These are phyloP conservation scores for Drosophila asahinai DNA, from an alignment of 1,140 invertebrate genomes.

Conservation along the genomic window DNA sequence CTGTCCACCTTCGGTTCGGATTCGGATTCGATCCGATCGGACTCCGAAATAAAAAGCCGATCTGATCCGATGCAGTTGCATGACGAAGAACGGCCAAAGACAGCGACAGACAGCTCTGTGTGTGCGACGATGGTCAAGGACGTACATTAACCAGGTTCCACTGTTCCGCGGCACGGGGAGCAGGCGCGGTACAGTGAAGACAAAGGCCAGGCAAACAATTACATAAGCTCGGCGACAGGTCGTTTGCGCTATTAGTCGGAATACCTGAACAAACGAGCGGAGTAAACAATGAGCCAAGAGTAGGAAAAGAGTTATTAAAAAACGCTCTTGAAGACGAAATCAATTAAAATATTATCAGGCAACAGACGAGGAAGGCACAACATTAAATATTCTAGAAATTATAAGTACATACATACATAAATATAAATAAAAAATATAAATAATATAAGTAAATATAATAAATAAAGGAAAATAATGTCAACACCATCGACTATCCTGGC, in stretches of 20 bases:
- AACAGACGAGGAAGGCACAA: not conserved
- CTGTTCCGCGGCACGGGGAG: slow-evolving; percentile 17
- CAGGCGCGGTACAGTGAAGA: slow-evolving; percentile 21
- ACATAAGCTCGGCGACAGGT: slow-evolving; percentile 33
- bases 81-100: slow-evolving; percentile 35
- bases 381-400: not conserved
- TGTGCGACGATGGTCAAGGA: slow-evolving; percentile 68
- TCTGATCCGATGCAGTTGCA: slow-evolving; percentile 55
- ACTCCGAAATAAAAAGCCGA: no score
- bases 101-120: not conserved
- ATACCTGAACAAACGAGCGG: not conserved
- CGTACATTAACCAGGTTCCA: slow-evolving; percentile 68
- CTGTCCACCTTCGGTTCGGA: no score
- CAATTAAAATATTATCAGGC: slow-evolving; percentile 5
- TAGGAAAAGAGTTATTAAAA: slow-evolving; percentile 17
- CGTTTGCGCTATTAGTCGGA: not conserved
- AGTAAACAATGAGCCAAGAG: slow-evolving; percentile 1
- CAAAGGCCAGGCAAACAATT: slow-evolving; percentile 38
- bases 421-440: no score
- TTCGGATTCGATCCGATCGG: no score
- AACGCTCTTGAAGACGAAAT: not conserved
- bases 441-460: no score
- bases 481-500: no score
- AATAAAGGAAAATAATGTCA: no score
- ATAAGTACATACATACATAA: no score